phyloP scores from a whole-genome alignment of 2,888 invertebrate genomes.

The Parthenolecanium corni region DNA sequence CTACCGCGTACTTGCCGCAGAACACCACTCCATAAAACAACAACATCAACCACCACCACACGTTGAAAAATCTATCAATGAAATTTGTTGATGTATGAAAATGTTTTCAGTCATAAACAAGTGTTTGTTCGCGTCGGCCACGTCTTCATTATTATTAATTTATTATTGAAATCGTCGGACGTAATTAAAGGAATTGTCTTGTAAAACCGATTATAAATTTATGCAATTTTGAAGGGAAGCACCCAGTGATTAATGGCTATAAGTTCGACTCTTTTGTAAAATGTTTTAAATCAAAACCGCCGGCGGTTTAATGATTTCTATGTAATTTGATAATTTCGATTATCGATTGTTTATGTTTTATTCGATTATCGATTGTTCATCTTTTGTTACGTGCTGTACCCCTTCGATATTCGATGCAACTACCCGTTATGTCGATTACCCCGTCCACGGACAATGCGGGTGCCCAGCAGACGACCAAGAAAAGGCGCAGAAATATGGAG shows the following conservation, averaged over 20 bases:
- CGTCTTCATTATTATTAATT: no score
- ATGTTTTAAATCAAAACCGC: neutral
- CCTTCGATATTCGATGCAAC: constrained; percentile 39
- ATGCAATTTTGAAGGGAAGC: no score
- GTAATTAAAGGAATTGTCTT: no score
- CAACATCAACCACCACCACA: constrained; percentile 1
- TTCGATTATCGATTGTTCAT: neutral
- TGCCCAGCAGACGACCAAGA: constrained; percentile 31
- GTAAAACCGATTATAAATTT: no score
- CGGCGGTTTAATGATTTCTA: neutral
- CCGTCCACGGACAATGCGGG: constrained; percentile 34
- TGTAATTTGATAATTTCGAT: no score
- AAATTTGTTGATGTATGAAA: constrained; percentile 5
- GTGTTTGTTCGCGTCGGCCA: constrained; percentile 19
- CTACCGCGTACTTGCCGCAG: neutral
- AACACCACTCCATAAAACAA: constrained; percentile 1
- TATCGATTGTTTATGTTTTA: no score
- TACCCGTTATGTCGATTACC: constrained; percentile 40
- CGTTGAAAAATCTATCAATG: constrained; percentile 9
- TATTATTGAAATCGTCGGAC: no score
- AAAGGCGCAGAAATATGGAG: constrained; percentile 30
- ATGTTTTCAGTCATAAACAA: constrained; percentile 20
- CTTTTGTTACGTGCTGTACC: no score
- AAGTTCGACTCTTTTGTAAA: neutral
- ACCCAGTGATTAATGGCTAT: neutral